phyloP scores from a whole-genome alignment of 2,113 vertebrate genomes.

The Phalacrocorax brasilianus region DNA sequence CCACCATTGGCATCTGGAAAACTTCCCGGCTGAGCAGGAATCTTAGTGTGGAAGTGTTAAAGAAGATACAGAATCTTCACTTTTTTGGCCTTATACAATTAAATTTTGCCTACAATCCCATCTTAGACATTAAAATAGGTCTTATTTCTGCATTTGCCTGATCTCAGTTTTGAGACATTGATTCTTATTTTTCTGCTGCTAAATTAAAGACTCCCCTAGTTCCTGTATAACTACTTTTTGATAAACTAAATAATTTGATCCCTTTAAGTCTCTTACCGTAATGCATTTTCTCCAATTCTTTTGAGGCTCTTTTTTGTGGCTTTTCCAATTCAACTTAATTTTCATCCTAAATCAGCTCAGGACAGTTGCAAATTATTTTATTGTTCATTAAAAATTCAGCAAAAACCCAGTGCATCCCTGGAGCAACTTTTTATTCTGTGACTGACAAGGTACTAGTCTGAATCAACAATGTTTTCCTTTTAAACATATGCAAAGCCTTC shows the following conservation, averaged over 20 bases:
- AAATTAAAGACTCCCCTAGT: not conserved
- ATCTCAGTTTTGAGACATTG: not conserved
- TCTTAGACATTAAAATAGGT: not conserved
- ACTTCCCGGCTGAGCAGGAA: not conserved
- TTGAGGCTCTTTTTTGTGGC: not conserved
- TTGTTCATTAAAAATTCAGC: not conserved
- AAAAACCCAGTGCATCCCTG: not conserved
- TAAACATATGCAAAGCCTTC: not conserved
- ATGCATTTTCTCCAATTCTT: not conserved
- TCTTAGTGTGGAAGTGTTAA: not conserved
- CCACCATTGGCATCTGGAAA: not conserved
- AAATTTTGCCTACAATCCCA: not conserved
- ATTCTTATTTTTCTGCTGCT: not conserved
- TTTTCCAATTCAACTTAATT: not conserved
- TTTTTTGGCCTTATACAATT: not conserved
- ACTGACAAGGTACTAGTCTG: not conserved
- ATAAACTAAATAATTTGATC: not conserved
- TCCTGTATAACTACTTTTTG: not conserved
- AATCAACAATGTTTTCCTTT: not conserved
- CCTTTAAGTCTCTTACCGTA: not conserved
- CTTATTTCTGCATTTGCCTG: not conserved
- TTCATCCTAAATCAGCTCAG: not conserved
- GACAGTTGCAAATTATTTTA: not conserved
- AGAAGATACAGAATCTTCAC: not conserved
- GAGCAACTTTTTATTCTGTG: not conserved